Evolutionary conservation across 2,888 invertebrate genomes (phyloP), one percentile per base, ranked within the genome.

Genomic region (Pristionchus maxplancki): DNA sequence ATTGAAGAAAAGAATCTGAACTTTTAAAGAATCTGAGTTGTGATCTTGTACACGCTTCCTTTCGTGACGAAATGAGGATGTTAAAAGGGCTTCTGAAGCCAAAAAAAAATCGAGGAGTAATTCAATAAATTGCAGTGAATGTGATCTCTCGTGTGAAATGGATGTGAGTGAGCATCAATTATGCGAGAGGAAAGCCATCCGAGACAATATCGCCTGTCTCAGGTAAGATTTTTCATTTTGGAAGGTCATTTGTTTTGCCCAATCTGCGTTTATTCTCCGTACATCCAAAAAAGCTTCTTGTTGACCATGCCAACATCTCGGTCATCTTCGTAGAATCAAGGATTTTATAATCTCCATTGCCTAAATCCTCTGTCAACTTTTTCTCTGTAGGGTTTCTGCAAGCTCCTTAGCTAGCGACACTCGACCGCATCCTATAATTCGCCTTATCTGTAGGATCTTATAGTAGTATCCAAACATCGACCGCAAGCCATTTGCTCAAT

Each of bases 191-290:
- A 85, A 58, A 20, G 15, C 28, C 11, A 85, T 85, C 28, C 17
- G 85, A n/a, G 64, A 85, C 64, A 85, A 64, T 34, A 85, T 85
- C 20, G 62, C 58, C 1, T 85, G 85, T 48, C 85, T 85, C 8
- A 85, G 85, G 85, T 85, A 31, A 13, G 28, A 5, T 37, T 28
- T 0, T 44, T 78, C 24, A 17, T 71, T 71, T 37, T 1, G 34
- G 3, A 9, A 71, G 9, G 9, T 37, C 58, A 8, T 8, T 6
- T n/a, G 58, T 20, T n/a, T 58, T 58, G 9, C 4, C 17, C 58
- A n/a, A n/a, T n/a, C n/a, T n/a, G n/a, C n/a, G n/a, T n/a, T n/a
- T n/a, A n/a, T n/a, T n/a, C n/a, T n/a, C n/a, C n/a, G n/a, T n/a
- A n/a, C n/a, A n/a, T n/a, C n/a, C n/a, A n/a, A n/a, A n/a, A n/a